Evolutionary conservation across 1,140 invertebrate species (phyloP), one percentile per base, ranked within the genome.

Genomic region (Mesaphorura yosii): DNA sequence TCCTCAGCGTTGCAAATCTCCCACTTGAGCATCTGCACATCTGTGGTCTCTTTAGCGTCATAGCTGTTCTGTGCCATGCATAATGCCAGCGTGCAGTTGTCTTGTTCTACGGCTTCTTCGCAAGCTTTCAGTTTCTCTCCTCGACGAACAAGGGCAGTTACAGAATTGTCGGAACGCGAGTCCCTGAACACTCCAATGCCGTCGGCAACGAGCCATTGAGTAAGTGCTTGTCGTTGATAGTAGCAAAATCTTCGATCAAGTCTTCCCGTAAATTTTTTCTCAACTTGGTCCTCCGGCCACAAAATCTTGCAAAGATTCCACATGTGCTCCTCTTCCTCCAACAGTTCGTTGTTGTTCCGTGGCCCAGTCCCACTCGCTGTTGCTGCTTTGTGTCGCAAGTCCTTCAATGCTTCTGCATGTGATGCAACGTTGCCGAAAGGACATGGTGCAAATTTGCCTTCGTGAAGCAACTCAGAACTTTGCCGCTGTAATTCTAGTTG

Each of bases 261-360:
- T 5, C 25, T 41, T 19, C 4, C 7, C 3, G 23, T 41, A 7
- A 26, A 7, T 12, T 1, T 48, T 23, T 19, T 42, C 29, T 27
- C 38, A 42, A n/a, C 10, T 34, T 10, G 10, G n/a, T 34, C 31
- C 31, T n/a, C 20, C 6, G 52, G 49, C 56, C 56, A 58, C 17
- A 62, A 26, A 38, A 62, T 58, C 6, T 57, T 31, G 25, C 44
- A 53, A 1, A 62, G 39, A 14, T 37, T 34, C 60, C 60, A 62
- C 7, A 60, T 29, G 48, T 56, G 45, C 15, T 29, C 19, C 38
- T 60, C 58, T 31, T 46, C 19, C 3, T 41, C 29, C 10, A 28
- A n/a, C 26, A 51, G 22, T 37, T 51, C 4, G 23, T 4, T 0
- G 23, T 27, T 14, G 41, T 27, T 27, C 15, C 23, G 20, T 46